Evolutionary conservation across 64 coral and sea anemone species (phyloP).

Genomic region (Stylophora pistillata): DNA sequence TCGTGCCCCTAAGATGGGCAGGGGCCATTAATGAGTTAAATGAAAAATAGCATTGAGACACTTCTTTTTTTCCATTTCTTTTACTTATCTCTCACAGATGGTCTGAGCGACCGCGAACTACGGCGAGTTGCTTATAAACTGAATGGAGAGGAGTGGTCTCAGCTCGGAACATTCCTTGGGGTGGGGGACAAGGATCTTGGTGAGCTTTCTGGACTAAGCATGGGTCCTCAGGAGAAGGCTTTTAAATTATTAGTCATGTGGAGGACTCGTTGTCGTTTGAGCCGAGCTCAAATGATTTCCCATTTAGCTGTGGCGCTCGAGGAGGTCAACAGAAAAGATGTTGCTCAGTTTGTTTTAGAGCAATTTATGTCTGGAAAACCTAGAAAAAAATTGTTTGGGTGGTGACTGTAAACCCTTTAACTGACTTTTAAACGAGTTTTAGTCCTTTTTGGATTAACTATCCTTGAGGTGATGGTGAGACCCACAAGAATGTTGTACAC

Average conservation of each 20-base stretch:
- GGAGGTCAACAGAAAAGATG: conserved; percentile 86
- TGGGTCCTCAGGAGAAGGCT: conserved; percentile 94
- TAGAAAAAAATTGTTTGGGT: conserved; percentile 89
- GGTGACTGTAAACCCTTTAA: not conserved
- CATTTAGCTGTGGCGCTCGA: conserved; percentile 85
- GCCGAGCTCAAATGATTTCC: conserved; percentile 80
- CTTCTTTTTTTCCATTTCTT: no score
- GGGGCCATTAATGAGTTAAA: no score
- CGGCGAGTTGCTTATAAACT: conserved; percentile 91
- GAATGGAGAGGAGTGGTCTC: conserved; percentile 90
- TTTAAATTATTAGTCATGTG: conserved; percentile 71
- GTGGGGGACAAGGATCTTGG: conserved; percentile 73
- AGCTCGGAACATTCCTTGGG: conserved; percentile 88
- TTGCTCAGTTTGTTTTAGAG: conserved; percentile 89
- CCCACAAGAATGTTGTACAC: no score
- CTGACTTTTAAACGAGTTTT: not conserved
- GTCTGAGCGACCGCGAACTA: conserved; percentile 83
- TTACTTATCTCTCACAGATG: conserved; percentile 4
- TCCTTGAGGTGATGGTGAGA: not conserved
- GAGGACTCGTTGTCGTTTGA: conserved; percentile 70
- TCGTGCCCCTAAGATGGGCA: no score
- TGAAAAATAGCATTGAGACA: no score
- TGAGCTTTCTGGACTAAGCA: conserved; percentile 67
- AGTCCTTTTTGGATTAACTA: no score
- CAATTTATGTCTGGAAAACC: conserved; percentile 88